Conservation (phyloP, 2,113 vertebrate genomes). For the Mola mola region DNA sequence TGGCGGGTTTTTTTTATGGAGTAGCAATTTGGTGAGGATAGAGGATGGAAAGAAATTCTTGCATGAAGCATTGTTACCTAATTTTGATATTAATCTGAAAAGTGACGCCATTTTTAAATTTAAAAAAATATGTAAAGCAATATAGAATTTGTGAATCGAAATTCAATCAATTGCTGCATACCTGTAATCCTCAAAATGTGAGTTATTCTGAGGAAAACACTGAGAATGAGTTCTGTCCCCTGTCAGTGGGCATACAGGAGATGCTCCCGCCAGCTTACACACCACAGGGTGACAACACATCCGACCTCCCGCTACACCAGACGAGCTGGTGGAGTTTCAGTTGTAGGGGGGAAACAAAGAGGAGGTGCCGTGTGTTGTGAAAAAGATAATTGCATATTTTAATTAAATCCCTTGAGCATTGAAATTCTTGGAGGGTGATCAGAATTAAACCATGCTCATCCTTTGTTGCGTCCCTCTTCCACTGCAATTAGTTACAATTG, state of each 20-base stretch:
- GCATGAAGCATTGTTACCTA: no score
- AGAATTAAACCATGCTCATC: slow-evolving; percentile 60
- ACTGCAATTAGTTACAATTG: slow-evolving; percentile 34
- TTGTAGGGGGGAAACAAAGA: slow-evolving; percentile 24
- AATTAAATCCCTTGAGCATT: slow-evolving; percentile 75
- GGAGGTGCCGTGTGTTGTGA: slow-evolving; percentile 31
- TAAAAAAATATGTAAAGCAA: no score
- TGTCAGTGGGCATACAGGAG: not conserved
- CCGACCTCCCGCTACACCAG: slow-evolving; percentile 15
- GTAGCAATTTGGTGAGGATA: no score
- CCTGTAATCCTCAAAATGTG: no score
- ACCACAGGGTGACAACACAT: not conserved
- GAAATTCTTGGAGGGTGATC: slow-evolving; percentile 56
- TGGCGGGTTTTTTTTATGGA: no score
- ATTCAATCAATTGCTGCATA: no score
- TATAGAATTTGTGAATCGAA: no score
- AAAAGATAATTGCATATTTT: slow-evolving; percentile 78
- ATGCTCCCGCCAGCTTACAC: not conserved
- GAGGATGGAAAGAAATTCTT: no score
- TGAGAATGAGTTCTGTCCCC: not conserved
- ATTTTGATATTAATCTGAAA: no score
- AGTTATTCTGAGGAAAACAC: no score
- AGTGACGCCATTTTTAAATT: no score
- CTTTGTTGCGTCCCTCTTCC: slow-evolving; percentile 45
- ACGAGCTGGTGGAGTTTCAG: slow-evolving; percentile 5